These are phyloP conservation scores for Alca torda DNA, from an alignment of 2,797 vertebrate genomes.

Conservation along the genomic window DNA sequence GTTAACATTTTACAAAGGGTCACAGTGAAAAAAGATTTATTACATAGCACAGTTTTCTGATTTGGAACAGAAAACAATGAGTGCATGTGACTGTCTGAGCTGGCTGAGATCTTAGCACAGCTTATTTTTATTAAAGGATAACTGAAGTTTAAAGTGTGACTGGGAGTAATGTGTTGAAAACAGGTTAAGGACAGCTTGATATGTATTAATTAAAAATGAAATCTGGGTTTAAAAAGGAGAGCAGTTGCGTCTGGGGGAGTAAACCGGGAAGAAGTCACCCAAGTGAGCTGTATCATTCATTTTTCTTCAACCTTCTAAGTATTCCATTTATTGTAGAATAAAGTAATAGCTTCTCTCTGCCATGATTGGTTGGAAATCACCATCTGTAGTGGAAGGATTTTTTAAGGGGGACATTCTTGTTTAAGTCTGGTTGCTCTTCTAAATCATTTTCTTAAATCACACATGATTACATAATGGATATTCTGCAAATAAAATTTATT, in stretches of 20 bases:
- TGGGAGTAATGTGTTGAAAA: slow-evolving; percentile 51
- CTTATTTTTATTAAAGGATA: slow-evolving; percentile 68
- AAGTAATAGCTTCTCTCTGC: background rate
- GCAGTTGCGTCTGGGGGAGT: background rate
- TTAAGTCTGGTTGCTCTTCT: background rate
- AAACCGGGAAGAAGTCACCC: slow-evolving; percentile 10
- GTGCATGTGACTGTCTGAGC: slow-evolving; percentile 3
- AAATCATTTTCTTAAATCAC: background rate
- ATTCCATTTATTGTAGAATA: background rate
- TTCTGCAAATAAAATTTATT: background rate
- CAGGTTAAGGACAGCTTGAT: slow-evolving; percentile 34
- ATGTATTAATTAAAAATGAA: slow-evolving; percentile 63
- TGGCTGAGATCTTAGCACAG: slow-evolving; percentile 40
- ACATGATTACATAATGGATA: background rate
- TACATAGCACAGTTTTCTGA: slow-evolving; percentile 12
- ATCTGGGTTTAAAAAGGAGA: slow-evolving; percentile 15
- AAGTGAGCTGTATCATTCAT: background rate
- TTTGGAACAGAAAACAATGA: slow-evolving; percentile 49
- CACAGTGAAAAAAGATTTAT: slow-evolving; percentile 37
- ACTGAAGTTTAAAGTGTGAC: slow-evolving; percentile 51
- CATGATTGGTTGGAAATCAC: background rate
- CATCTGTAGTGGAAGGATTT: background rate
- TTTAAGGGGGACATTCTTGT: background rate
- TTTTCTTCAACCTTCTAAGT: slow-evolving; percentile 23
- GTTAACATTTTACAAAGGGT: slow-evolving; percentile 16